phyloP scores from a whole-genome alignment of 2,888 invertebrate species.

The Mamestra brassicae region DNA sequence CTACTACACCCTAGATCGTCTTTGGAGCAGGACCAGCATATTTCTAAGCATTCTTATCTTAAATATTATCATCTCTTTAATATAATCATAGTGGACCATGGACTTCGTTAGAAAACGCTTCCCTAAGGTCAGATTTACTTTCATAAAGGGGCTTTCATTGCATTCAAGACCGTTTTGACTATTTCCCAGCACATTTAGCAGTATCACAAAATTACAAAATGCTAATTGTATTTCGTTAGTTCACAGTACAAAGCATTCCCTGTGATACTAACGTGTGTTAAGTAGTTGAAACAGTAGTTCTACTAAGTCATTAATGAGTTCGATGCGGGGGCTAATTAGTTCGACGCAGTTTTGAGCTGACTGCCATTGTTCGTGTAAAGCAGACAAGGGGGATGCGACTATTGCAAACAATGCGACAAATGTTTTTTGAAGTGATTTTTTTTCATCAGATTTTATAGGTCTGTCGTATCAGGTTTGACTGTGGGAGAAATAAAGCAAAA shows the following conservation, averaged over 20 bases:
- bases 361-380: neutral
- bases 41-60: no score
- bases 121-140: neutral
- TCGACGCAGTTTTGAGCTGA: neutral
- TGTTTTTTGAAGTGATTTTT: no score
- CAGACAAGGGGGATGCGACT: neutral
- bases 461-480: no score
- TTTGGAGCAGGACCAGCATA: no score
- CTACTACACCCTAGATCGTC: no score
- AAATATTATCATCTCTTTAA: no score
- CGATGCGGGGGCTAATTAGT: conserved; percentile 2
- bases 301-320: conserved; percentile 1
- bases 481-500: no score
- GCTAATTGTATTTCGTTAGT: conserved; percentile 23
- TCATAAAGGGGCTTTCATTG: neutral
- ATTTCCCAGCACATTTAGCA: conserved; percentile 9
- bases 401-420: neutral
- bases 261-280: conserved; percentile 4
- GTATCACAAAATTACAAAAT: neutral
- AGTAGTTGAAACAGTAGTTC: conserved; percentile 2
- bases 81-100: no score
- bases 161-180: conserved; percentile 2
- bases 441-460: no score
- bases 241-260: conserved; percentile 11
- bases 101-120: neutral